These are phyloP conservation scores for Irena cyanogastra DNA, from an alignment of 2,113 vertebrate genomes.

Conservation along the genomic window DNA sequence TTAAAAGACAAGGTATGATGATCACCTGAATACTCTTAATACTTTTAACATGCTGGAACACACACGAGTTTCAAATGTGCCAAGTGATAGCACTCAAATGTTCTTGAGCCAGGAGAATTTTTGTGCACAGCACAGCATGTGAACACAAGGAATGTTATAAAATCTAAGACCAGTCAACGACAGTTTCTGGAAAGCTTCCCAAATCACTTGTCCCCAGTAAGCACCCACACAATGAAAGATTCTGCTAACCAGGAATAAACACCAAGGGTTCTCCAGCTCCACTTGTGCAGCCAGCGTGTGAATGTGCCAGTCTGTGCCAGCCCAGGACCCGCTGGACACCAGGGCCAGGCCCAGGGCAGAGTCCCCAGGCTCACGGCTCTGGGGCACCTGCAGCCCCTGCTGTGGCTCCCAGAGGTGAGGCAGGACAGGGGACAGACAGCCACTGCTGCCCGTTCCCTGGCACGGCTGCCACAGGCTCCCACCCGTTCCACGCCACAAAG, in stretches of 20 bases:
- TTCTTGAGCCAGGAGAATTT: not conserved
- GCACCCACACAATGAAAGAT: not conserved
- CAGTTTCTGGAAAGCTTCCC: not conserved
- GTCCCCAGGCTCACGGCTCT: not conserved
- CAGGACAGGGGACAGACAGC: not conserved
- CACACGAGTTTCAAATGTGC: not conserved
- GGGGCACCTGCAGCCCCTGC: not conserved
- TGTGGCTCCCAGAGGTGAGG: accelerated
- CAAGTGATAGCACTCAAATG: not conserved
- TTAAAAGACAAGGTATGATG: not conserved
- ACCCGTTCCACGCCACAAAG: accelerated
- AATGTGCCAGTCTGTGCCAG: not conserved
- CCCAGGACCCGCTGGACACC: not conserved
- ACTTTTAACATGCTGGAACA: not conserved
- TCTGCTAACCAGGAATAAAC: not conserved
- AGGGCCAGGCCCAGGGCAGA: not conserved
- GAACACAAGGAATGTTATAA: not conserved
- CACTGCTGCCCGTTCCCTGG: not conserved
- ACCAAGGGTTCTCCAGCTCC: not conserved
- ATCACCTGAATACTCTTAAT: not conserved
- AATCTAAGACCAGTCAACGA: not conserved
- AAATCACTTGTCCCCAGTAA: not conserved
- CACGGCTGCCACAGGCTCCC: not conserved
- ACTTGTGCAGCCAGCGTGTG: not conserved
- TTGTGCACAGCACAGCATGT: not conserved